A percentile compares a stretch with the other conserved stretches of the same genome.
Evolutionary conservation across 2,888 invertebrate genomes (phyloP).

Genomic region (Patella depressa): DNA sequence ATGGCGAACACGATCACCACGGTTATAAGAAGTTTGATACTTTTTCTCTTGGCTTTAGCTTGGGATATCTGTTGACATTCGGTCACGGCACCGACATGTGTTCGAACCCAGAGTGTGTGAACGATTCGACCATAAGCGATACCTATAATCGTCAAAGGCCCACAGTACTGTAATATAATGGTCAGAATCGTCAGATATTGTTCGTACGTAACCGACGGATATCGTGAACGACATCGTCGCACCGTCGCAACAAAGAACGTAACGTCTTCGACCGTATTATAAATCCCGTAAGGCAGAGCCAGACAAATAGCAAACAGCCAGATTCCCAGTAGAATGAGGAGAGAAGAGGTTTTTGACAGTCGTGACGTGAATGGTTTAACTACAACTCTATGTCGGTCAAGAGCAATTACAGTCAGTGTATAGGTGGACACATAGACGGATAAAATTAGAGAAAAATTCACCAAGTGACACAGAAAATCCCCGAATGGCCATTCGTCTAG

Average conservation of each 20-base stretch:
- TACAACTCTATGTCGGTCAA: conserved; percentile 72
- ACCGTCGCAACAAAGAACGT: conserved; percentile 41
- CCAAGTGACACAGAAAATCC: conserved; percentile 69
- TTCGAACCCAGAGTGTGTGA: conserved; percentile 64
- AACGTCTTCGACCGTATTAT: conserved; percentile 56
- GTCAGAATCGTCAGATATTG: conserved; percentile 69
- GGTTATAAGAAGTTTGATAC: conserved; percentile 72
- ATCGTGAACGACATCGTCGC: conserved; percentile 66
- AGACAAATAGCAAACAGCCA: conserved; percentile 68
- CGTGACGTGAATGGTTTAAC: conserved; percentile 71
- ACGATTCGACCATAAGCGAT: conserved; percentile 70
- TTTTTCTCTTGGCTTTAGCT: conserved; percentile 69
- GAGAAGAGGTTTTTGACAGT: conserved; percentile 66
- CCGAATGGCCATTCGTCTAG: conserved; percentile 73
- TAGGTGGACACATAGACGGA: conserved; percentile 72
- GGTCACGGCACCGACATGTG: conserved; percentile 70
- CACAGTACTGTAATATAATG: conserved; percentile 70
- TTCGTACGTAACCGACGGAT: conserved; percentile 63
- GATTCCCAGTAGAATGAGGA: conserved; percentile 64
- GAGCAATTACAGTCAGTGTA: conserved; percentile 72
- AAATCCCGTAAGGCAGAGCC: conserved; percentile 71
- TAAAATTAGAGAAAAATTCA: conserved; percentile 71
- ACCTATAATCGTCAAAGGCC: conserved; percentile 71
- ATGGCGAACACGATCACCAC: conserved; percentile 72
- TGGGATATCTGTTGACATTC: conserved; percentile 69